A percentile compares a stretch with the other conserved stretches of the same genome.
Evolutionary conservation across 2,888 invertebrate species (phyloP).

Genomic region (Acleris cristana): DNA sequence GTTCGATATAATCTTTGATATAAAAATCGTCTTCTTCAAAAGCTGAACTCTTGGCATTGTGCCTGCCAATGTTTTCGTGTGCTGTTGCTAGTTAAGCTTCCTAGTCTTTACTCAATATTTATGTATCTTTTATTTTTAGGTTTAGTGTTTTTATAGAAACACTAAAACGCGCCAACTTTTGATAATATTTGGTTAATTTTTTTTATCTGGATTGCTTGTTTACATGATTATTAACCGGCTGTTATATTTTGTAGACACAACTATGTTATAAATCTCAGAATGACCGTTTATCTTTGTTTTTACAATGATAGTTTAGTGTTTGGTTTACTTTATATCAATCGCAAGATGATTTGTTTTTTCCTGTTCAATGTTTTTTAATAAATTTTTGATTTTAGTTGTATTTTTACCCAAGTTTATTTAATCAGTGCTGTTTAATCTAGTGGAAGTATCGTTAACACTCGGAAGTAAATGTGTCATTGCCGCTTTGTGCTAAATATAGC

Average conservation of each 20-base stretch:
- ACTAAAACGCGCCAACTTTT: not conserved
- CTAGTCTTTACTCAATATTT: slow-evolving; percentile 5
- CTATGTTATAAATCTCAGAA: not conserved
- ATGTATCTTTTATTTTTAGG: not conserved
- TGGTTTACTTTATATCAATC: slow-evolving; percentile 10
- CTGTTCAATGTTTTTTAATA: too few relatives aligned
- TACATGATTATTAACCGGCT: not conserved
- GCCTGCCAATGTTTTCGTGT: slow-evolving; percentile 15
- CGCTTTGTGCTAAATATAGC: slow-evolving; percentile 37
- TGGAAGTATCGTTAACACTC: slow-evolving; percentile 18
- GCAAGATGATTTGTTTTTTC: not conserved
- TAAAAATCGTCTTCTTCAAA: not conserved
- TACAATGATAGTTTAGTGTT: slow-evolving; percentile 5
- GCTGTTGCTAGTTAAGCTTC: slow-evolving; percentile 18
- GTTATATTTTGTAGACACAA: not conserved
- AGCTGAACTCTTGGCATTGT: slow-evolving; percentile 28
- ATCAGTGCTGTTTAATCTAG: not conserved
- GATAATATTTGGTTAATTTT: not conserved
- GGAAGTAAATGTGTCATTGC: slow-evolving; percentile 39
- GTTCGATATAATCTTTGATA: not conserved
- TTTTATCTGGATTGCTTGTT: not conserved
- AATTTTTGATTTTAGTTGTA: too few relatives aligned
- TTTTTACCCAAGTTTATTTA: not conserved
- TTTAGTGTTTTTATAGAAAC: slow-evolving; percentile 3
- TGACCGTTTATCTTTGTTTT: slow-evolving; percentile 8